phyloP scores from a whole-genome alignment of 37 sponge, comb jelly and placozoan species.

The Theonella swinhoei region DNA sequence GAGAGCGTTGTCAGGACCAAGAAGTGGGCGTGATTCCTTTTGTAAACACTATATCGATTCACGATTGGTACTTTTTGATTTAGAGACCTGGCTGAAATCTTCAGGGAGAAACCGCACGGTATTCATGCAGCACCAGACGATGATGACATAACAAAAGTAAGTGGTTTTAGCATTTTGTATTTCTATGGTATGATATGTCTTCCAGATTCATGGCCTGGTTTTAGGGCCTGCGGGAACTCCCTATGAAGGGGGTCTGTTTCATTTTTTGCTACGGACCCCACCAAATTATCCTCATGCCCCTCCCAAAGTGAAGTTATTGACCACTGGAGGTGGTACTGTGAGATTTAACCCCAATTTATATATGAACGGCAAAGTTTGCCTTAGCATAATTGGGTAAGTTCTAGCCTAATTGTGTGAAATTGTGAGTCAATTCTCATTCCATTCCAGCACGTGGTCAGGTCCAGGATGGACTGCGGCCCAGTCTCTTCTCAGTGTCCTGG shows the following conservation, averaged over 20 bases:
- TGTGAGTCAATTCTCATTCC: background rate
- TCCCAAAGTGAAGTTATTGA: conserved; percentile 80
- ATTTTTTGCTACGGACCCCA: conserved; percentile 81
- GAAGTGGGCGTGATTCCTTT: conserved; percentile 11
- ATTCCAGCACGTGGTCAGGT: conserved; percentile 74
- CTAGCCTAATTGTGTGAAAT: conserved; percentile 1
- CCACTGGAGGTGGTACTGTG: conserved; percentile 86
- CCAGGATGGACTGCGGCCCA: conserved; percentile 74
- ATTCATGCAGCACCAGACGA: conserved; percentile 65
- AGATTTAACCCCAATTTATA: conserved; percentile 94
- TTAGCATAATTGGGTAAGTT: conserved; percentile 86
- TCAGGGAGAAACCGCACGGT: conserved; percentile 59
- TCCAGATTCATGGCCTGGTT: conserved; percentile 77
- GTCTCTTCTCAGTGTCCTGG: conserved; percentile 44
- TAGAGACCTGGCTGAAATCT: conserved; percentile 61
- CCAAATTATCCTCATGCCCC: conserved; percentile 76
- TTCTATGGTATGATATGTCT: too few species aligned
- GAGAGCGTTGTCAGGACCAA: conserved; percentile 35
- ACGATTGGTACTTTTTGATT: too few species aligned
- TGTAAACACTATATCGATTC: background rate
- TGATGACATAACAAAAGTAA: conserved; percentile 73
- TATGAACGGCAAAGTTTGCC: conserved; percentile 87
- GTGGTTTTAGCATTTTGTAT: background rate
- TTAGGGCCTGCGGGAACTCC: conserved; percentile 90
- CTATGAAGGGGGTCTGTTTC: conserved; percentile 92